phyloP scores from a whole-genome alignment of 2,113 vertebrate species.

The Myrmecobius fasciatus region DNA sequence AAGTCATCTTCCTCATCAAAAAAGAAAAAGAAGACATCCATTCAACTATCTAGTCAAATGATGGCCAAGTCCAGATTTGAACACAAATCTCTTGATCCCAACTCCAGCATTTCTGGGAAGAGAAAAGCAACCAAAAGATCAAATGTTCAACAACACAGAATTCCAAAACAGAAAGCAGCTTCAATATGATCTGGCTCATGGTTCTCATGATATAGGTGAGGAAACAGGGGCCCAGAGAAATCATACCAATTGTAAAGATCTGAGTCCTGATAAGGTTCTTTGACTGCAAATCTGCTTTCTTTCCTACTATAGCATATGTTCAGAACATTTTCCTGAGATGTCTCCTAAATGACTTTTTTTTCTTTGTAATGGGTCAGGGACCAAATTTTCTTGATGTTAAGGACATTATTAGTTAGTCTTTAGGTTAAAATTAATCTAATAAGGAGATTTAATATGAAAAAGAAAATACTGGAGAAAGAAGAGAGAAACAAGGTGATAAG shows the following conservation, averaged over 20 bases:
- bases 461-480: neutral
- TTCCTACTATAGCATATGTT: neutral
- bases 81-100: neutral
- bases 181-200: neutral
- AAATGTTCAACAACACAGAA: neutral
- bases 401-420: neutral
- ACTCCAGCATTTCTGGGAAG: neutral
- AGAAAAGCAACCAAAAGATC: neutral
- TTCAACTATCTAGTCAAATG: neutral
- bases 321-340: neutral
- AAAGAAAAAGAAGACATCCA: neutral
- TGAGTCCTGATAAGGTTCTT: neutral
- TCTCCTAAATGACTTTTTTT: neutral
- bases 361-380: neutral
- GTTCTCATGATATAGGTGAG: neutral
- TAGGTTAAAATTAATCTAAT: neutral
- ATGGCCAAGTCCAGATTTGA: neutral
- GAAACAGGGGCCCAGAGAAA: neutral
- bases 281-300: neutral
- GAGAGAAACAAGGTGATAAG: neutral
- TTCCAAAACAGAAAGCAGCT: neutral
- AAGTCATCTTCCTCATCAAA: neutral
- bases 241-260: neutral
- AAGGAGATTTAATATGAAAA: neutral
- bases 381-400: neutral